Conservation (phyloP, 2,888 invertebrate species). For the Automeris io region DNA sequence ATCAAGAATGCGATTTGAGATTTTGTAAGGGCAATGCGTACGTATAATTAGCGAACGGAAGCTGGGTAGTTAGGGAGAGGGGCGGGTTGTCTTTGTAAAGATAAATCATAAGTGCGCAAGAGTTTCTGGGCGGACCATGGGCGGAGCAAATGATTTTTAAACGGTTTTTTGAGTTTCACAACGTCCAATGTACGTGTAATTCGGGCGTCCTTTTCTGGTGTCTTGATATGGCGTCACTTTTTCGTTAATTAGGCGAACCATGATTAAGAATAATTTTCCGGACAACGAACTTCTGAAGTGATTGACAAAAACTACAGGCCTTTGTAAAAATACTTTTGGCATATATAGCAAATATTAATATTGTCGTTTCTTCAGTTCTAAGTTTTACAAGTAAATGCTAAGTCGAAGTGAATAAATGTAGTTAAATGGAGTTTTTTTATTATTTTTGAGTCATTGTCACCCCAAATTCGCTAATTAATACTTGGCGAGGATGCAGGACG, state of each 20-base stretch:
- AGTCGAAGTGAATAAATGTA: too few relatives aligned
- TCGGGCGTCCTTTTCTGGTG: constrained; percentile 67
- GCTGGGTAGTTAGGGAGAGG: constrained; percentile 64
- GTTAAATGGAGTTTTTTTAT: constrained; percentile 18
- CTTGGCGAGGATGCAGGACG: constrained; percentile 25
- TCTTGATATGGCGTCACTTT: constrained; percentile 63
- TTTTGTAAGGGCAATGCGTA: constrained; percentile 54
- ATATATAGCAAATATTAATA: background rate
- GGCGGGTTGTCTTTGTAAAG: constrained; percentile 69
- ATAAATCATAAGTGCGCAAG: constrained; percentile 74
- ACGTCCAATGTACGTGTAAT: constrained; percentile 66
- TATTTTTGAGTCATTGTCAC: constrained; percentile 46
- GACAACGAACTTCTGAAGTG: constrained; percentile 34
- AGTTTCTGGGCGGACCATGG: constrained; percentile 65
- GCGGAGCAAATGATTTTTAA: constrained; percentile 74
- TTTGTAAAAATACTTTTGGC: background rate
- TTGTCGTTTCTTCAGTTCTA: constrained; percentile 7
- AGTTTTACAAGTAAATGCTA: constrained; percentile 4
- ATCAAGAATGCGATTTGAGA: constrained; percentile 53
- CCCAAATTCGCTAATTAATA: constrained; percentile 70
- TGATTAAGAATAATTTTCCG: constrained; percentile 59
- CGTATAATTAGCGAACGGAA: constrained; percentile 69
- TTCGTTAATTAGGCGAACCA: constrained; percentile 71
- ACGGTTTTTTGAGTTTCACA: constrained; percentile 70
- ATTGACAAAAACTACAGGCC: constrained; percentile 14